Evolutionary conservation across 2,113 vertebrate species (phyloP).

Genomic region (Dicentrarchus labrax): DNA sequence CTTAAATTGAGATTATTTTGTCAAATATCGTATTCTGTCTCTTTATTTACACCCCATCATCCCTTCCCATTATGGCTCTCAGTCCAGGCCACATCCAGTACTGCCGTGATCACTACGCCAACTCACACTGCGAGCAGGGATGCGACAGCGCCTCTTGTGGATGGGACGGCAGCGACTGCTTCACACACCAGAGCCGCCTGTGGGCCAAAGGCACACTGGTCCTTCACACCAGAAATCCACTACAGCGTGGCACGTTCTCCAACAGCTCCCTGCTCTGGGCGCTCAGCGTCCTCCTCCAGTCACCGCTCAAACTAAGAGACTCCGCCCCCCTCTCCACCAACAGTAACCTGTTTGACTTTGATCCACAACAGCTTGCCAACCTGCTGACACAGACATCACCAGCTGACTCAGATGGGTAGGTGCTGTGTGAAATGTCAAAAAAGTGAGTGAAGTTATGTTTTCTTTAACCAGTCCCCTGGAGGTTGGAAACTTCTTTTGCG

Average conservation of each 20-base stretch:
- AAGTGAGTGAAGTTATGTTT: neutral
- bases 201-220: constrained; percentile 85
- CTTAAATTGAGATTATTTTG: neutral
- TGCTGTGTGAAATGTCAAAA: neutral
- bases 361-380: constrained; percentile 69
- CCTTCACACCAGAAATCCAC: constrained; percentile 77
- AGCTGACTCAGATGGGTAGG: constrained; percentile 76
- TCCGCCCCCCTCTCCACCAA: constrained; percentile 61
- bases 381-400: constrained; percentile 62
- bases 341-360: constrained; percentile 70
- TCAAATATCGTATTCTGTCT: neutral
- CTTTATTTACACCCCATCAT: neutral
- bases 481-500: neutral
- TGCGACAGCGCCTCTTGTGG: constrained; percentile 88
- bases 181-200: constrained; percentile 42
- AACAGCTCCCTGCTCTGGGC: constrained; percentile 84
- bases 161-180: constrained; percentile 92
- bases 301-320: constrained; percentile 83
- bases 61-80: constrained; percentile 21
- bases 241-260: constrained; percentile 67
- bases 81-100: constrained; percentile 87
- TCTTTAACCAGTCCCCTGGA: neutral
- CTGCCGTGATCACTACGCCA: constrained; percentile 88
- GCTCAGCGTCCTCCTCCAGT: constrained; percentile 85
- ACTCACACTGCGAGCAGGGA: constrained; percentile 88